Conservation (phyloP, 37 sponge, comb jelly and placozoan genomes). For the Hexactinellida sp. region DNA sequence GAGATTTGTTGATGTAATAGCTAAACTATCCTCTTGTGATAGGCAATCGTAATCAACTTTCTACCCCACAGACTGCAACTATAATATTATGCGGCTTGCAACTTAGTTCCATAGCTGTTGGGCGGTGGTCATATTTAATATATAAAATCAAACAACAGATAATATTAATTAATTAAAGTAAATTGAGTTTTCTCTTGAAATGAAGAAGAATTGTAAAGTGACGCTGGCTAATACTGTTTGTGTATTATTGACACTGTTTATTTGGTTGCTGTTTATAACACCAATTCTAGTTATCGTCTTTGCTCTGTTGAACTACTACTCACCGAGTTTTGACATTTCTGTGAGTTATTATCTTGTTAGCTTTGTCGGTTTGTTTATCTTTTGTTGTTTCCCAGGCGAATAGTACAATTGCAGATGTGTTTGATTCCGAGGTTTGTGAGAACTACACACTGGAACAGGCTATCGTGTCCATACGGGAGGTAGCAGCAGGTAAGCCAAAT, state of each 20-base stretch:
- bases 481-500: neutral
- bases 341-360: neutral
- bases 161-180: neutral
- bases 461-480: neutral
- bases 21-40: too few species aligned
- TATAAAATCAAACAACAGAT: too few species aligned
- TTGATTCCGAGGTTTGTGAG: neutral
- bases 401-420: neutral
- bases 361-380: too few species aligned
- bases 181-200: neutral
- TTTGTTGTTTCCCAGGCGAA: neutral
- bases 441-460: neutral
- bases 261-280: neutral
- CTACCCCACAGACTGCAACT: too few species aligned
- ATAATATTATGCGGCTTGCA: too few species aligned
- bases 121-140: too few species aligned
- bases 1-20: too few species aligned
- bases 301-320: neutral
- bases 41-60: too few species aligned
- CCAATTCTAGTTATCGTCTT: neutral
- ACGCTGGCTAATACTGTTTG: neutral
- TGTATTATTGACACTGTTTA: neutral
- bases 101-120: too few species aligned
- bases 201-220: neutral
- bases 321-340: neutral